These are phyloP conservation scores for Lithophane socia DNA, from an alignment of 2,888 invertebrate species.

Conservation along the genomic window DNA sequence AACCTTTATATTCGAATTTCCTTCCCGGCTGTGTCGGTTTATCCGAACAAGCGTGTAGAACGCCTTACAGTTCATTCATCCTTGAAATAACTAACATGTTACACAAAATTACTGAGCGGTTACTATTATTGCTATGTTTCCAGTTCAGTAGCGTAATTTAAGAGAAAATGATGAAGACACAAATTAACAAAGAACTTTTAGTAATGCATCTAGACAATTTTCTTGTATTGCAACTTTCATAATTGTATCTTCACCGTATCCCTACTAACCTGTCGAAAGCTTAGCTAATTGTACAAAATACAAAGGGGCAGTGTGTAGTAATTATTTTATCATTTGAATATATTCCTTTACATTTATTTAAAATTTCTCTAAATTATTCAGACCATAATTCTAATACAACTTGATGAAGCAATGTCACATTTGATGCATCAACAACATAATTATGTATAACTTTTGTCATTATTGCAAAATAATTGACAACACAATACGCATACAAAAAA, in stretches of 20 bases:
- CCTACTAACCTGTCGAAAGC: conserved; percentile 18
- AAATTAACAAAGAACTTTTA: neutral
- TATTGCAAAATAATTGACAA: conserved; percentile 57
- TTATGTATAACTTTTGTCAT: conserved; percentile 13
- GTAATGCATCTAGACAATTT: neutral
- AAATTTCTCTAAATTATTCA: conserved; percentile 47
- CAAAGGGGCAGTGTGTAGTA: conserved; percentile 60
- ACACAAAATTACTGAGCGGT: conserved; percentile 30
- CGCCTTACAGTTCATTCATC: neutral
- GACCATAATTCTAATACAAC: conserved; percentile 60
- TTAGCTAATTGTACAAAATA: conserved; percentile 45
- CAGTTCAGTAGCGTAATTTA: neutral
- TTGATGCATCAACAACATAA: conserved; percentile 34
- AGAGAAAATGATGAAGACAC: conserved; percentile 3
- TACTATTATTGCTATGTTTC: conserved; percentile 26
- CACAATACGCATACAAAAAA: conserved; percentile 44
- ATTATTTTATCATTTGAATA: conserved; percentile 38
- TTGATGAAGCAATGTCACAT: conserved; percentile 47
- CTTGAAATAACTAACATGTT: conserved; percentile 10
- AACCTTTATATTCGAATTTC: neutral
- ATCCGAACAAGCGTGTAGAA: neutral
- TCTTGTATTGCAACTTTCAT: neutral
- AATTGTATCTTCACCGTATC: conserved; percentile 12
- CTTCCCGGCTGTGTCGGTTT: neutral
- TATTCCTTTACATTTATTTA: conserved; percentile 20